A percentile compares a stretch with the other conserved stretches of the same genome.
Evolutionary conservation across 1,140 invertebrate species (phyloP).

Genomic region (Heliconius congener): DNA sequence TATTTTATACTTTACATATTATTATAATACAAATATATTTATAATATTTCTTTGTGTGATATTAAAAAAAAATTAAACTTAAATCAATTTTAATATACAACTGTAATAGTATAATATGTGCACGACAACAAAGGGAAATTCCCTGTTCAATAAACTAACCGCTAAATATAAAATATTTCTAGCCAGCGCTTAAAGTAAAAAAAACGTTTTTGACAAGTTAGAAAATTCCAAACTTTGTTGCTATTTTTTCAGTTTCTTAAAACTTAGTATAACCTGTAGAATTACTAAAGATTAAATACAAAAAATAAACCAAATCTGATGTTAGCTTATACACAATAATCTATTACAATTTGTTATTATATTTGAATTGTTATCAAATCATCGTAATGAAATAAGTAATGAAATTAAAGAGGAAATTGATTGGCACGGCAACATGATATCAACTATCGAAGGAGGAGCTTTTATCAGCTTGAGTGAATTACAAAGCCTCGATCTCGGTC

Average conservation of each 20-base stretch:
- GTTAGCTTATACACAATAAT: not conserved
- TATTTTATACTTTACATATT: not conserved
- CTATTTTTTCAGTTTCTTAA: not conserved
- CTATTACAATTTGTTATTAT: not conserved
- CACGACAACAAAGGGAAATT: slow-evolving; percentile 14
- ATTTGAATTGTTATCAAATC: not conserved
- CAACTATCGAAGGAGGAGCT: slow-evolving; percentile 86
- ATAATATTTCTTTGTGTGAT: not conserved
- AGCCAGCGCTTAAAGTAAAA: slow-evolving; percentile 16
- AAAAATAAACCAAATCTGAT: not conserved
- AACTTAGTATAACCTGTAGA: not conserved
- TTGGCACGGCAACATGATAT: no score
- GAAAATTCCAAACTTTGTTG: slow-evolving; percentile 17
- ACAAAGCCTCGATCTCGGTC: slow-evolving; percentile 86
- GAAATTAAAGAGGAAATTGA: not conserved
- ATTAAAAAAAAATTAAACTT: not conserved
- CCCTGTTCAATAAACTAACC: slow-evolving; percentile 19
- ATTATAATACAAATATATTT: not conserved
- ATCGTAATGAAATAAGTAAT: not conserved
- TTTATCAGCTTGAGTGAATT: slow-evolving; percentile 86
- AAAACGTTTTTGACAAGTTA: slow-evolving; percentile 33
- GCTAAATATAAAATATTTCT: slow-evolving; percentile 28
- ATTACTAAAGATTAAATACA: not conserved
- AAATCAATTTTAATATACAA: not conserved
- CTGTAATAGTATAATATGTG: not conserved